These are phyloP conservation scores for Rhineura floridana DNA, from an alignment of 2,113 vertebrate species.

Conservation along the genomic window DNA sequence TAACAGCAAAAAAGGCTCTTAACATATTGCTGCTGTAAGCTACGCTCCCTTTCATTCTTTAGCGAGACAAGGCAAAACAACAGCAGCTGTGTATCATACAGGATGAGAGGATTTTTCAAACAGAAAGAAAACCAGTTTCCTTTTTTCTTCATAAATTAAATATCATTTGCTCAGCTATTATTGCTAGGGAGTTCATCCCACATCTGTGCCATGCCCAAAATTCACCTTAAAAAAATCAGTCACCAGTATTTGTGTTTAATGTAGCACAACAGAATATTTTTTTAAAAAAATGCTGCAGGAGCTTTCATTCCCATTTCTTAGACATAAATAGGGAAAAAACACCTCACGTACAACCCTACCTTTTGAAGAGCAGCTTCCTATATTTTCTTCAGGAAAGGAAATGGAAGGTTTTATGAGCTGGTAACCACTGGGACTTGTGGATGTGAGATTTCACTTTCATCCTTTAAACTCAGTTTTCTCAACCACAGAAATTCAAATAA, in stretches of 20 bases:
- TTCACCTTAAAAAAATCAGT: background rate
- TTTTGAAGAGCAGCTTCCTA: conserved; percentile 46
- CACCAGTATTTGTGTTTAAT: conserved; percentile 12
- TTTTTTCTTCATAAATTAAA: conserved; percentile 5
- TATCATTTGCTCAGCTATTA: conserved; percentile 30
- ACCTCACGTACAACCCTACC: background rate
- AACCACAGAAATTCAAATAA: conserved; percentile 19
- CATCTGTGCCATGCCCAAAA: conserved; percentile 20
- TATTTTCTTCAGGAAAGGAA: conserved; percentile 34
- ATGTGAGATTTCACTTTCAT: background rate
- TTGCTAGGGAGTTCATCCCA: conserved; percentile 28
- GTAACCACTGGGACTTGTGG: background rate
- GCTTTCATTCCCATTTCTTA: conserved; percentile 8
- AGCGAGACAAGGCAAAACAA: background rate
- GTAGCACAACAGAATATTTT: conserved; percentile 13
- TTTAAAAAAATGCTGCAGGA: background rate
- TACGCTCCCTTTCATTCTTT: conserved; percentile 3
- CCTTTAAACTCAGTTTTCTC: conserved; percentile 23
- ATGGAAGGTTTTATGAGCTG: conserved; percentile 32
- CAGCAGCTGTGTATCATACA: background rate
- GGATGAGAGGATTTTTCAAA: conserved; percentile 14
- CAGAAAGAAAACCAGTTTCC: conserved; percentile 2
- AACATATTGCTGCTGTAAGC: background rate
- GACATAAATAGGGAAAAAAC: conserved; percentile 23
- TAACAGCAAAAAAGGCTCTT: background rate